phyloP scores from a whole-genome alignment of 1,140 invertebrate genomes.

The Eupeodes corollae region DNA sequence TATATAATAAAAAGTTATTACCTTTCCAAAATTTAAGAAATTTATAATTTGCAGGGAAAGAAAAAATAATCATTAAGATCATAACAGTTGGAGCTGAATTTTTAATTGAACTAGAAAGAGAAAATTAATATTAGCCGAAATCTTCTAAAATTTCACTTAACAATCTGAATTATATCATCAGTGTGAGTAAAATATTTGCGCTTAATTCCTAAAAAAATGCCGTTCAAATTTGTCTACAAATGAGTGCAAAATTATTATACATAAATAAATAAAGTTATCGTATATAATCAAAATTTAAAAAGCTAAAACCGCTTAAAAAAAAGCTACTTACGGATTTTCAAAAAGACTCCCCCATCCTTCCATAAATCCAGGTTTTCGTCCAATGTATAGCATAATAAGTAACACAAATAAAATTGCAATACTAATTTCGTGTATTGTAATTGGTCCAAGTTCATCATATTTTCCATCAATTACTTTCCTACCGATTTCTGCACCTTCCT shows the following conservation, averaged over 20 bases:
- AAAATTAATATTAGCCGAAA: no score
- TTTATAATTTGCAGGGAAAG: conserved; percentile 59
- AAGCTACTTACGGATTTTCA: conserved; percentile 35
- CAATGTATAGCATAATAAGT: conserved; percentile 72
- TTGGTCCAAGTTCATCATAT: conserved; percentile 58
- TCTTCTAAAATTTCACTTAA: no score
- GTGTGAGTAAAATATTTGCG: no score
- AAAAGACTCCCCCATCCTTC: conserved; percentile 4
- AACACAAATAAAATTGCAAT: conserved; percentile 62
- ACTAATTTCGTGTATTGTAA: conserved; percentile 64
- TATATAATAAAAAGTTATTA: conserved; percentile 11
- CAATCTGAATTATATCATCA: no score
- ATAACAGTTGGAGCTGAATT: conserved; percentile 53
- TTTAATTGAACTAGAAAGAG: conserved; percentile 12
- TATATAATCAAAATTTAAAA: no score
- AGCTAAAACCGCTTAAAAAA: no score
- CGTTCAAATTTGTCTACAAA: no score
- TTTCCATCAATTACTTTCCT: conserved; percentile 49
- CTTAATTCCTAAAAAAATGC: conserved; percentile 39
- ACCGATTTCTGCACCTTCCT: conserved; percentile 44
- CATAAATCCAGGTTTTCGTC: conserved; percentile 53
- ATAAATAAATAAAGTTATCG: no score
- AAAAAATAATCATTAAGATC: conserved; percentile 61
- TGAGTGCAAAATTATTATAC: conserved; percentile 1
- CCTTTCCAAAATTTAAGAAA: conserved; percentile 49